phyloP scores from a whole-genome alignment of 2,797 vertebrate genomes.

The Brotula barbata region DNA sequence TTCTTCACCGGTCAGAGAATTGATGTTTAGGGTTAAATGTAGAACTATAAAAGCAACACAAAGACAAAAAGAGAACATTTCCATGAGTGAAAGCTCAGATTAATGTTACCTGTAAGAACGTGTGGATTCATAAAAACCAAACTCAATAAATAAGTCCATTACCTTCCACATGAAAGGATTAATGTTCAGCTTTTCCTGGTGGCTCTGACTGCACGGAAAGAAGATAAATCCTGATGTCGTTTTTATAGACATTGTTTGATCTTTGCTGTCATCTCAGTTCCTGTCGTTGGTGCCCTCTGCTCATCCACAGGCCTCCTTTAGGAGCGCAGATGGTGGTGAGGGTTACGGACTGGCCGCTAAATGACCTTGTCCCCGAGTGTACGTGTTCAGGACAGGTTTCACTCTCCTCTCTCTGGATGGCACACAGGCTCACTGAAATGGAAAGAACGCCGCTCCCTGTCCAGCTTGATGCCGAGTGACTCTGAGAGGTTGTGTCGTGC shows the following conservation, averaged over 20 bases:
- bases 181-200: slow-evolving; percentile 32
- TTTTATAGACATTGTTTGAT: slow-evolving; percentile 60
- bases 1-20: too few relatives aligned
- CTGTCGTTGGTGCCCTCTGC: slow-evolving; percentile 49
- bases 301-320: slow-evolving; percentile 38
- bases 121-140: too few relatives aligned
- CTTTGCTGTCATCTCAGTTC: slow-evolving; percentile 63
- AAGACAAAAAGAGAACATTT: too few relatives aligned
- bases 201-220: slow-evolving; percentile 27
- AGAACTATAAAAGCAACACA: too few relatives aligned
- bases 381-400: slow-evolving; percentile 70
- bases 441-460: slow-evolving; percentile 87
- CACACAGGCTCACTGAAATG: slow-evolving; percentile 85
- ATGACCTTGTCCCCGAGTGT: slow-evolving; percentile 54
- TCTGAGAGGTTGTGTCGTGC: slow-evolving; percentile 94
- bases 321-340: slow-evolving; percentile 57
- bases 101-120: too few relatives aligned
- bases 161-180: too few relatives aligned
- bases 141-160: too few relatives aligned
- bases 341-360: slow-evolving; percentile 64
- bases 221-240: slow-evolving; percentile 60
- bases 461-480: slow-evolving; percentile 86
- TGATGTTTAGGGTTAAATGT: too few relatives aligned
- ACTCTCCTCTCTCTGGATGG: slow-evolving; percentile 74
- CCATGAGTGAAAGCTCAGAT: too few relatives aligned